Conservation (phyloP, 2,888 invertebrate genomes). For the Notocelia uddmanniana region DNA sequence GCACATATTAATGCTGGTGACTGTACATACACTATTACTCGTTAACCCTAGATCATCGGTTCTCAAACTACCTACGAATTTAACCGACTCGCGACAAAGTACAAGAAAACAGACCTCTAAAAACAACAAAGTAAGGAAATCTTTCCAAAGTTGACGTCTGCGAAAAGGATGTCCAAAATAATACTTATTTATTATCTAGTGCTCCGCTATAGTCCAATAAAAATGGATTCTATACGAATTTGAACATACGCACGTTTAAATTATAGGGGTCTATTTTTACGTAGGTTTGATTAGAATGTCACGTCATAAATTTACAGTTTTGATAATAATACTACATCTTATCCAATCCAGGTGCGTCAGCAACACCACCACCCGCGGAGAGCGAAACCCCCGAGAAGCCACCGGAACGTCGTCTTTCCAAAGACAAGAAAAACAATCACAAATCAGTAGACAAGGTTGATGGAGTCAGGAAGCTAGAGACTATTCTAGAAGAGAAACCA, state of each 20-base stretch:
- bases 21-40: no score
- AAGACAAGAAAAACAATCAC: conserved; percentile 69
- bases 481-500: conserved; percentile 69
- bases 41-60: background rate
- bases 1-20: no score
- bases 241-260: no score
- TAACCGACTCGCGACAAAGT: background rate
- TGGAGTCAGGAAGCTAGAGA: conserved; percentile 66
- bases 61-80: background rate
- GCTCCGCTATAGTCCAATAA: no score
- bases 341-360: conserved; percentile 66
- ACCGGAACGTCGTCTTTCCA: conserved; percentile 66
- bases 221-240: no score
- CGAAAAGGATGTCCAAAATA: no score
- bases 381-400: conserved; percentile 73
- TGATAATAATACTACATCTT: background rate
- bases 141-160: no score
- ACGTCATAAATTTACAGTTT: background rate
- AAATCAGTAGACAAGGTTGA: conserved; percentile 71
- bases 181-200: no score
- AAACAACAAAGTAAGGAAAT: no score
- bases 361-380: conserved; percentile 72
- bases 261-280: no score
- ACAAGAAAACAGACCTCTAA: no score
- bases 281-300: background rate